Conservation (phyloP, 2,797 vertebrate species). For the Selene dorsalis region DNA sequence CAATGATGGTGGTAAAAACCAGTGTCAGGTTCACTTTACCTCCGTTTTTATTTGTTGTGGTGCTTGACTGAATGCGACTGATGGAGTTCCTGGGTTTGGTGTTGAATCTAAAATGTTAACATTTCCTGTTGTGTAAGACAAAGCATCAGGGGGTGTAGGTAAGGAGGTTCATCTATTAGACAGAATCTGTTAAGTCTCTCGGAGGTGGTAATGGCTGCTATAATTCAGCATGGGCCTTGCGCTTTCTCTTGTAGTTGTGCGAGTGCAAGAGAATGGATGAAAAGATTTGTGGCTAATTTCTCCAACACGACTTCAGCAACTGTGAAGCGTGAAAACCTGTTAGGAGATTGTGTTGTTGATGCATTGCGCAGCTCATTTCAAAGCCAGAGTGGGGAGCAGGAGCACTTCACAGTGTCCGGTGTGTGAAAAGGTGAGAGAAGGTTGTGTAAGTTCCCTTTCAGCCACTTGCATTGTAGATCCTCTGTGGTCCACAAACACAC, state of each 20-base stretch:
- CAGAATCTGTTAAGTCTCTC: slow-evolving; percentile 28
- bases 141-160: slow-evolving; percentile 25
- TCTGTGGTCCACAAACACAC: slow-evolving; percentile 15
- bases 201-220: slow-evolving; percentile 14
- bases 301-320: slow-evolving; percentile 42
- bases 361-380: slow-evolving; percentile 16
- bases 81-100: slow-evolving; percentile 30
- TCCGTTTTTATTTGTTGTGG: slow-evolving; percentile 41
- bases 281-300: slow-evolving; percentile 33
- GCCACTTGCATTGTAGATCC: slow-evolving; percentile 48
- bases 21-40: slow-evolving; percentile 29
- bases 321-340: slow-evolving; percentile 56
- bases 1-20: slow-evolving; percentile 22
- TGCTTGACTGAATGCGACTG: slow-evolving; percentile 10
- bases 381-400: slow-evolving; percentile 25
- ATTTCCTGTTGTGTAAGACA: slow-evolving; percentile 30
- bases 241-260: slow-evolving; percentile 41
- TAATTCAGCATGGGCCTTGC: slow-evolving; percentile 41
- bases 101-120: slow-evolving; percentile 18
- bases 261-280: slow-evolving; percentile 41
- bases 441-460: slow-evolving; percentile 35
- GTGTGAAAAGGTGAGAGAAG: slow-evolving; percentile 53
- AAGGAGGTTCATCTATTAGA: slow-evolving; percentile 36
- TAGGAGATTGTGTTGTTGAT: slow-evolving; percentile 30
- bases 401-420: slow-evolving; percentile 45